Conservation (phyloP, 2,797 vertebrate genomes). For the Denticeps clupeoides region DNA sequence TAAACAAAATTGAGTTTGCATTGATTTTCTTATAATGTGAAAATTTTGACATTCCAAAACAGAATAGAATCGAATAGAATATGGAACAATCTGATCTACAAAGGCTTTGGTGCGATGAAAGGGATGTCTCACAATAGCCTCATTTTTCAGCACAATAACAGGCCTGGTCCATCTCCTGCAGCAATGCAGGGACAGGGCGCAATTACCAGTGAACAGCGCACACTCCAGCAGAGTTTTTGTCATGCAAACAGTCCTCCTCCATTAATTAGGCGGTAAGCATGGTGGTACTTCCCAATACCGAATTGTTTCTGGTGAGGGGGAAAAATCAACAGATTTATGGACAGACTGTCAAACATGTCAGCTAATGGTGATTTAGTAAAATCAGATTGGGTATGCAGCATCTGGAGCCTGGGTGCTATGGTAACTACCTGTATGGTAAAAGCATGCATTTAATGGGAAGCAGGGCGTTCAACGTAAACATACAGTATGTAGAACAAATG, state of each 20-base stretch:
- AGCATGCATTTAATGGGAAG: no score
- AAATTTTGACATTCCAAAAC: no score
- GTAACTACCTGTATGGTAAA: constrained; percentile 12
- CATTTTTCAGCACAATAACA: not conserved
- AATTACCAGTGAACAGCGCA: not conserved
- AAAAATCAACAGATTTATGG: constrained; percentile 35
- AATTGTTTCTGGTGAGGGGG: constrained; percentile 32
- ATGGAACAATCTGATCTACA: no score
- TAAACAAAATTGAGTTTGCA: no score
- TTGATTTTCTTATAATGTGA: no score
- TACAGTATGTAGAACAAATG: no score
- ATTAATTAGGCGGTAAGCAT: constrained; percentile 23
- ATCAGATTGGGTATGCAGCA: constrained; percentile 21
- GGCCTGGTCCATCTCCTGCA: no score
- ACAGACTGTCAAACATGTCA: constrained; percentile 25
- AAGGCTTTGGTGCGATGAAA: not conserved
- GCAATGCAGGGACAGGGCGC: not conserved
- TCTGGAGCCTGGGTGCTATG: constrained; percentile 7
- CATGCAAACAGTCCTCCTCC: constrained; percentile 33
- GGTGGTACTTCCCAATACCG: constrained; percentile 36
- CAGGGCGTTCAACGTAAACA: no score
- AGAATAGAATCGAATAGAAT: no score
- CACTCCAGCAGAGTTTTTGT: constrained; percentile 7
- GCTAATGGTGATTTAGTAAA: constrained; percentile 36
- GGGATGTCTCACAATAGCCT: not conserved